Base-by-base conservation (phyloP, 2,888 invertebrate species). In the Sarcophaga subvicina region DNA sequence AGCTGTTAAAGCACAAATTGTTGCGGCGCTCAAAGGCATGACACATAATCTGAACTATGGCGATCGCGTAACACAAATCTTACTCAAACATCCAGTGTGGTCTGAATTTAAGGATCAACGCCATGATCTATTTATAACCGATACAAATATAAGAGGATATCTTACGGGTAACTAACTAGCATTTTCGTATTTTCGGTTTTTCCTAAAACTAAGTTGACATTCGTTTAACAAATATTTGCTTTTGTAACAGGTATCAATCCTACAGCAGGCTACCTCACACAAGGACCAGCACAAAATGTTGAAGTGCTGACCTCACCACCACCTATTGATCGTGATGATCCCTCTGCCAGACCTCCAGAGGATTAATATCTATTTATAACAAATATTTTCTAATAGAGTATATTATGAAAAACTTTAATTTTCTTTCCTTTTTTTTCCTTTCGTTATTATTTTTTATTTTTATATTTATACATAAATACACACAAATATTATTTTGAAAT, bases 21-120 rank as follows among this genome's bases (percentile, higher is more conserved):
- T 99, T 27, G 97, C 97, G 91, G 98, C 99, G 6, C 94, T 99
- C 63, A 99, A 99, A 94, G 97, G 97, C 22, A 98, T 99, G 98
- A 95, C 96, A 81, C 95, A 95, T 85, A 97, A 97, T 91, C 93
- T 96, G 59, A 94, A 96, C 89, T 96, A 98, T 94, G 98, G 98
- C 3, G 97, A 97, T 91, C 95, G 97, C 91, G 98, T 99, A 37
- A 95, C 94, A 70, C 95, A 95, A 37, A 95, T 97, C 89, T 94
- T 99, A 87, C 96, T 97, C 86, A 96, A 96, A 91, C 98, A 98
- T 89, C 95, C 96, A 25, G 95, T 98, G 22, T 99, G 99, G 99
- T 95, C 96, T 5, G 98, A 99, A 92, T 99, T 98, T 94, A 97
- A 97, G 91, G 98, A 98, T 94, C 99, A 99, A 94, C 95, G 96